These are phyloP conservation scores for Hydractinia symbiolongicarpus DNA, from an alignment of 30 jellyfish, hydroid and myxozoan genomes.

Conservation along the genomic window DNA sequence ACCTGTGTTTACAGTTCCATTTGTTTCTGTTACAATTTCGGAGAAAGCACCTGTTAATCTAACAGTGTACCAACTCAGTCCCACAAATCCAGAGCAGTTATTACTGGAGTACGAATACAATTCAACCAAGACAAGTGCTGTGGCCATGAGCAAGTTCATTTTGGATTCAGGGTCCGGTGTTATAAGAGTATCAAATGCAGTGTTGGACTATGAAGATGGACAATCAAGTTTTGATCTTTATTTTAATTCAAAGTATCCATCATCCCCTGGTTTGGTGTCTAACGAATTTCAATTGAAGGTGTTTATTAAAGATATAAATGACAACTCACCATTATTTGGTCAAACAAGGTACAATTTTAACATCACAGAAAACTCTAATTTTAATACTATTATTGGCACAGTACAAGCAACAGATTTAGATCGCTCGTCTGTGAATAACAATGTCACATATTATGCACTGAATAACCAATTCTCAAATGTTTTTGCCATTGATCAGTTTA, in stretches of 20 bases:
- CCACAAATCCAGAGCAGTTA: constrained; percentile 23
- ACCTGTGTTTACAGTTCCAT: constrained; percentile 41
- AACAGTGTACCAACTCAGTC: background rate
- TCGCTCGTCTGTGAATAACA: background rate
- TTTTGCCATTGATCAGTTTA: constrained; percentile 29
- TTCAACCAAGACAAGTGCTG: background rate
- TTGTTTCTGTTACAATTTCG: constrained; percentile 26
- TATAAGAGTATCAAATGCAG: background rate
- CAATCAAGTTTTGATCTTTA: background rate
- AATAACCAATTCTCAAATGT: background rate
- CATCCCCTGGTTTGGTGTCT: background rate
- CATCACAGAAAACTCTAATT: background rate
- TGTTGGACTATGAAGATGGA: constrained; percentile 9
- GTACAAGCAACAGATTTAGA: constrained; percentile 22
- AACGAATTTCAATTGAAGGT: constrained; percentile 19
- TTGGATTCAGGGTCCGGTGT: constrained; percentile 4
- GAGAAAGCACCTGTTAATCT: constrained; percentile 25
- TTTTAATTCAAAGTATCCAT: background rate
- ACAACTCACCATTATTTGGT: constrained; percentile 55
- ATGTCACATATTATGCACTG: background rate
- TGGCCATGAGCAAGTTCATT: background rate
- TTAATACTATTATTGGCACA: constrained; percentile 12
- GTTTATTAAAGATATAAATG: constrained; percentile 60
- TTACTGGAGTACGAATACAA: background rate
- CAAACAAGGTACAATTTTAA: background rate